These are phyloP conservation scores for Bergia sp. DNA, from an alignment of 92 coral and sea anemone genomes.

Conservation along the genomic window DNA sequence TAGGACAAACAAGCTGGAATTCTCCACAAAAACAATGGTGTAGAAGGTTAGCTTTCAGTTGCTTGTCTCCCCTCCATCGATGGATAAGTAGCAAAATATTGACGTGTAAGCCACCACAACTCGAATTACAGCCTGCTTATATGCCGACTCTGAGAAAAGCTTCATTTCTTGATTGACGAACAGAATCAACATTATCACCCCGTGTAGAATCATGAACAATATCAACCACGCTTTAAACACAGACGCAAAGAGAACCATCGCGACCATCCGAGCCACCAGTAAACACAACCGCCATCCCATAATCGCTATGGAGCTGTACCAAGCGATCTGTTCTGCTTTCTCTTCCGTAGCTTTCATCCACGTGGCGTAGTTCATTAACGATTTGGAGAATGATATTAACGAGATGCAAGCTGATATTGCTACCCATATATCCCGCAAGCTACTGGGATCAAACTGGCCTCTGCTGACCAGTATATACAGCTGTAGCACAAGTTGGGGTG, in stretches of 20 bases:
- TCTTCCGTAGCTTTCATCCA: constrained; percentile 24
- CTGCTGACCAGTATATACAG: no score
- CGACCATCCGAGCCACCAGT: neutral
- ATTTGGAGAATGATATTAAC: neutral
- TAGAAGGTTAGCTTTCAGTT: constrained; percentile 11
- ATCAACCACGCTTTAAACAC: no score
- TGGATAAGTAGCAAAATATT: constrained; percentile 45
- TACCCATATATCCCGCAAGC: no score
- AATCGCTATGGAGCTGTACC: constrained; percentile 33
- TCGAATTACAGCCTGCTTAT: neutral
- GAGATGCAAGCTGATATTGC: no score
- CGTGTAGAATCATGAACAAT: no score
- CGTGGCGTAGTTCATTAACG: constrained; percentile 22
- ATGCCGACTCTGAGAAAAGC: constrained; percentile 6
- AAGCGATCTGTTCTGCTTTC: constrained; percentile 22
- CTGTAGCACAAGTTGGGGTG: no score
- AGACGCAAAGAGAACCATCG: no score
- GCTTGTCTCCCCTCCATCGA: constrained; percentile 44
- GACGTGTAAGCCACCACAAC: neutral
- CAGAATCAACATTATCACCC: no score
- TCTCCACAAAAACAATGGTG: no score
- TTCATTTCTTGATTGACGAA: no score
- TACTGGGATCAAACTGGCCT: no score
- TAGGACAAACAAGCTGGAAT: constrained; percentile 11
- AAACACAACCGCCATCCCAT: neutral